Percentiles rank a stretch among this genome's conserved stretches.
Conservation (phyloP, 1,140 invertebrate genomes). For the Mizuhopecten yessoensis region DNA sequence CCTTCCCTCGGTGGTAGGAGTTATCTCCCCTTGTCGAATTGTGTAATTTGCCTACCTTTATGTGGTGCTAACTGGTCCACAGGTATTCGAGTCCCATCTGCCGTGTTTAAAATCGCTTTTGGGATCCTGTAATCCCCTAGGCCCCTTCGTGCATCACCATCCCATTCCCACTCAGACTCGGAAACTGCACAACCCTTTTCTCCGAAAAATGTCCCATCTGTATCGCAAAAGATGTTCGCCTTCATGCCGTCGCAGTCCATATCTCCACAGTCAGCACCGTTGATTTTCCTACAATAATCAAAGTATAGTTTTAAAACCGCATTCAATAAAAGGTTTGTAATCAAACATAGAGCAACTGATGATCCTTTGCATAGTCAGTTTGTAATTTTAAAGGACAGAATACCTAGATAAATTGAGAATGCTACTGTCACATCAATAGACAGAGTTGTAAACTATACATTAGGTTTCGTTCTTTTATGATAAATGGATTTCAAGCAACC, state of each 20-base stretch:
- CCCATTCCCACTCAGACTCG: slow-evolving; percentile 77
- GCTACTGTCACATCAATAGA: too few species aligned
- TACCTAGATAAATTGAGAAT: too few species aligned
- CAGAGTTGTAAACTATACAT: too few species aligned
- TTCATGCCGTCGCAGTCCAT: slow-evolving; percentile 82
- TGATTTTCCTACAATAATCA: slow-evolving; percentile 77
- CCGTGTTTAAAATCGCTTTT: slow-evolving; percentile 67
- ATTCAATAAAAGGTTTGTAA: too few species aligned
- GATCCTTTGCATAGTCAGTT: too few species aligned
- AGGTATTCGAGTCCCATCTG: slow-evolving; percentile 69
- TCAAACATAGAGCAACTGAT: too few species aligned
- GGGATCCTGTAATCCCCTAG: slow-evolving; percentile 81
- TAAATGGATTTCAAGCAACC: too few species aligned
- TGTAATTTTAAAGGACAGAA: too few species aligned
- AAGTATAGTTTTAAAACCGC: too few species aligned
- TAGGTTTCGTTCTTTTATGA: too few species aligned
- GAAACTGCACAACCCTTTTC: slow-evolving; percentile 68
- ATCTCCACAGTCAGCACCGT: slow-evolving; percentile 79
- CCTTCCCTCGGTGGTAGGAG: too few species aligned
- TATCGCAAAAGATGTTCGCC: slow-evolving; percentile 76
- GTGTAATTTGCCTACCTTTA: slow-evolving; percentile 63
- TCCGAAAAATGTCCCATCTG: slow-evolving; percentile 78
- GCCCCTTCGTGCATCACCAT: slow-evolving; percentile 72
- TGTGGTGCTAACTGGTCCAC: slow-evolving; percentile 66
- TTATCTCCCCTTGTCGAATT: too few species aligned